Conservation (phyloP, 1,140 invertebrate species). For the Drosophila sucinea region DNA sequence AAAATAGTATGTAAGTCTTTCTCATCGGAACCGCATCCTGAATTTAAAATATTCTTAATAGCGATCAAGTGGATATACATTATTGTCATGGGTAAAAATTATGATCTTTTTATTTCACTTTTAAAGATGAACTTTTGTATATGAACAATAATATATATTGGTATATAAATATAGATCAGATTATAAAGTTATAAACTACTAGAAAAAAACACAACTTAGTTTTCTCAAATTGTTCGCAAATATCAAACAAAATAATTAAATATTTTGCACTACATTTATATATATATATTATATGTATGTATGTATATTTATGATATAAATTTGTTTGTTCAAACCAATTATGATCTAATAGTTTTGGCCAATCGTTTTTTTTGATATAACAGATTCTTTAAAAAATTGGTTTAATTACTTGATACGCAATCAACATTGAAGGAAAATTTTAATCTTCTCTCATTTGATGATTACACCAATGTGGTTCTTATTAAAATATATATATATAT, state of each 20-base stretch:
- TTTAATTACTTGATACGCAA: background rate
- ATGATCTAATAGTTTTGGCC: slow-evolving; percentile 46
- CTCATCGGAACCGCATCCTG: no score
- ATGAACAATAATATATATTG: slow-evolving; percentile 35
- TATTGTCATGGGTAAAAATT: slow-evolving; percentile 4
- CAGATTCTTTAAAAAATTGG: slow-evolving; percentile 26
- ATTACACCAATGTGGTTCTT: slow-evolving; percentile 52
- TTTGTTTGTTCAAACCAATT: slow-evolving; percentile 12
- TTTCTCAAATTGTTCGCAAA: background rate
- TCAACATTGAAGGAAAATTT: slow-evolving; percentile 5
- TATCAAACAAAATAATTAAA: slow-evolving; percentile 22
- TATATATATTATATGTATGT: slow-evolving; percentile 11
- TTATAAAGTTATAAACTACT: background rate
- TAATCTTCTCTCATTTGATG: slow-evolving; percentile 27
- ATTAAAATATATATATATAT: slow-evolving; percentile 56
- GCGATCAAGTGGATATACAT: background rate
- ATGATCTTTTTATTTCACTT: background rate
- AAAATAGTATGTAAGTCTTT: no score
- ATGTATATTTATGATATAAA: slow-evolving; percentile 20
- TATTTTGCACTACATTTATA: slow-evolving; percentile 48
- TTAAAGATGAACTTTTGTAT: slow-evolving; percentile 28
- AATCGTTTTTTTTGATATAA: slow-evolving; percentile 36
- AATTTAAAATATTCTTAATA: no score
- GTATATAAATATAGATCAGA: background rate
- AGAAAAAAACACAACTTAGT: background rate